phyloP scores from a whole-genome alignment of 2,113 vertebrate genomes.

The Clarias magur region DNA sequence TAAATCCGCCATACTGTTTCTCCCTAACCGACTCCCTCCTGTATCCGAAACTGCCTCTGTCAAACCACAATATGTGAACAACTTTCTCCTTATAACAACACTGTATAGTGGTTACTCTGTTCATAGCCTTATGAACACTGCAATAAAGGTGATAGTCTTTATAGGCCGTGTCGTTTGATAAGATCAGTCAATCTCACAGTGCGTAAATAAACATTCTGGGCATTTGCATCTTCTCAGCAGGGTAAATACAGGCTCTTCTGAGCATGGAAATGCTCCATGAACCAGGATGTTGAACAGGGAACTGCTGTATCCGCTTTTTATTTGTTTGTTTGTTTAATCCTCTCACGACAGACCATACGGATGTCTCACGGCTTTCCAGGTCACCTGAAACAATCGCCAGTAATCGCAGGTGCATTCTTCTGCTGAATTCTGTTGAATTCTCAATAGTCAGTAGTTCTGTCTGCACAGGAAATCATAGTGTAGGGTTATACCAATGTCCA shows the following conservation, averaged over 20 bases:
- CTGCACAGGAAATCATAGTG: neutral
- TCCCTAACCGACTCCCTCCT: neutral
- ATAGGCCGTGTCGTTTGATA: neutral
- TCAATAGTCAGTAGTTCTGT: neutral
- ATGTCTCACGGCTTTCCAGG: neutral
- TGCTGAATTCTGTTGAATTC: neutral
- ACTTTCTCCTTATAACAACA: neutral
- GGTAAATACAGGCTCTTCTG: slow-evolving; percentile 51
- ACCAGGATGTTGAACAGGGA: slow-evolving; percentile 42
- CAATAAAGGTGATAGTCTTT: neutral
- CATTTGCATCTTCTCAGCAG: slow-evolving; percentile 39
- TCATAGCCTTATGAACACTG: neutral
- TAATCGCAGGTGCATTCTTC: neutral
- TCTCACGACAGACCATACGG: neutral
- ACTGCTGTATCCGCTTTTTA: slow-evolving; percentile 1
- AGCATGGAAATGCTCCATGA: slow-evolving; percentile 18
- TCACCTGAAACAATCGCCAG: neutral
- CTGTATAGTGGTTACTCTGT: neutral
- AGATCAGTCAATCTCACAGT: neutral
- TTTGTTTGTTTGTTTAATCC: neutral
- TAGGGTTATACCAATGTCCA: neutral
- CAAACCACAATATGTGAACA: slow-evolving; percentile 12
- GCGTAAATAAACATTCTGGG: slow-evolving; percentile 12
- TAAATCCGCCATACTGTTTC: slow-evolving; percentile 43
- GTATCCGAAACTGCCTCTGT: neutral